A percentile compares a stretch with the other conserved stretches of the same genome.
phyloP scores from a whole-genome alignment of 2,113 vertebrate genomes.

The Periophthalmus modestus region DNA sequence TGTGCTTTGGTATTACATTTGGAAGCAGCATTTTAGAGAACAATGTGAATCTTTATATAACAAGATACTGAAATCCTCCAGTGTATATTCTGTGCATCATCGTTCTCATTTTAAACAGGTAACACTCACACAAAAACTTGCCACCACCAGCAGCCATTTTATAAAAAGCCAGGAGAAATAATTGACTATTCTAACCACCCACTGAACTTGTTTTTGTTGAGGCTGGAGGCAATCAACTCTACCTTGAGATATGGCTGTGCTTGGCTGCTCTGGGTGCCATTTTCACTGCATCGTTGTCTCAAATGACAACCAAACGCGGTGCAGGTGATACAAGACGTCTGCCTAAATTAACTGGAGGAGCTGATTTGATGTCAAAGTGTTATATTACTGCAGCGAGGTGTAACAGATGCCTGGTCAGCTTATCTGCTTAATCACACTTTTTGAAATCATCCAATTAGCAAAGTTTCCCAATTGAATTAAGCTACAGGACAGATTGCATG shows the following conservation, averaged over 20 bases:
- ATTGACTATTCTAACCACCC: constrained; percentile 31
- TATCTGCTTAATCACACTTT: constrained; percentile 63
- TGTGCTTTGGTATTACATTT: neutral
- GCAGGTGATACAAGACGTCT: constrained; percentile 64
- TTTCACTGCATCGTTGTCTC: constrained; percentile 17
- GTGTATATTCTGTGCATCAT: neutral
- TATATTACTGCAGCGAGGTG: constrained; percentile 56
- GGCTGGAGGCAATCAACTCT: constrained; percentile 35
- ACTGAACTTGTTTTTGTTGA: constrained; percentile 32
- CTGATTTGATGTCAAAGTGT: constrained; percentile 61
- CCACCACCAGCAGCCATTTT: constrained; percentile 27
- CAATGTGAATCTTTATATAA: neutral
- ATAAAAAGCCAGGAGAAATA: constrained; percentile 25
- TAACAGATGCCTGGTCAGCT: constrained; percentile 69
- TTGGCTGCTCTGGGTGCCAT: constrained; percentile 30
- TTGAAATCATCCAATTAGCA: constrained; percentile 58
- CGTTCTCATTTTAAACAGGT: constrained; percentile 6
- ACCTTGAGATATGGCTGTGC: constrained; percentile 38
- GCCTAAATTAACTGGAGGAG: constrained; percentile 57
- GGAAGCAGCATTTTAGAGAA: neutral
- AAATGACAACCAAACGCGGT: constrained; percentile 56
- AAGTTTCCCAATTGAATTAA: constrained; percentile 41
- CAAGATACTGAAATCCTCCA: neutral
- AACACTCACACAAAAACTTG: neutral
- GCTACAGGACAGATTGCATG: constrained; percentile 45